Percentiles rank a stretch among this genome's conserved stretches.
These are phyloP conservation scores for Argyresthia goedartella DNA, from an alignment of 2,888 invertebrate species.

Conservation along the genomic window DNA sequence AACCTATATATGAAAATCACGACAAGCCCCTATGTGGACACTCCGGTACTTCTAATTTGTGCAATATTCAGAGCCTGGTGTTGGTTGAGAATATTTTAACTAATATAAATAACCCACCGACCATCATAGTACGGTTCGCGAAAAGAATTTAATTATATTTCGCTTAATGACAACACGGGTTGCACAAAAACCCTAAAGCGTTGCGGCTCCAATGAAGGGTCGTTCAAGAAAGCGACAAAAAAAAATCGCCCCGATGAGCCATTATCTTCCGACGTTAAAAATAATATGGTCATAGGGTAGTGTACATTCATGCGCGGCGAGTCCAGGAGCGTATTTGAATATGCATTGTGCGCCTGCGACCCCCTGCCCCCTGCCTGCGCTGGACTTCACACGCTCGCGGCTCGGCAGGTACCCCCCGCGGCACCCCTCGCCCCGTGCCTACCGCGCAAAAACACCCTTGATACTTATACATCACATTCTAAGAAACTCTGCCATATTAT, in stretches of 20 bases:
- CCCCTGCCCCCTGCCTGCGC: conserved; percentile 46
- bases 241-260: conserved; percentile 66
- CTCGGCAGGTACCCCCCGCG: conserved; percentile 25
- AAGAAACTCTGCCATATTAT: neutral
- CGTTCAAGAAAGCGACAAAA: conserved; percentile 33
- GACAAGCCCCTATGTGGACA: too few relatives aligned
- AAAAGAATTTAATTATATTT: conserved; percentile 28
- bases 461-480: neutral
- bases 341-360: conserved; percentile 50
- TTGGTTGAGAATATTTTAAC: neutral
- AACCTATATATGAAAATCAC: too few relatives aligned
- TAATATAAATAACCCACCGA: neutral
- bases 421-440: conserved; percentile 5
- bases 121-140: neutral
- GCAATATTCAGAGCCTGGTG: too few relatives aligned
- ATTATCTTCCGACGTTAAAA: conserved; percentile 68
- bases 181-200: conserved; percentile 65
- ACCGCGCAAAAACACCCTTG: neutral
- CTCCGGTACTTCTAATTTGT: too few relatives aligned
- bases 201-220: conserved; percentile 58
- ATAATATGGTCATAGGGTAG: conserved; percentile 70
- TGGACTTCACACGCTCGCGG: conserved; percentile 68
- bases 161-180: conserved; percentile 49
- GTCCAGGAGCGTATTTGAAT: conserved; percentile 69
- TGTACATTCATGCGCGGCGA: conserved; percentile 62